Percentiles rank a stretch among this genome's conserved stretches.
phyloP scores from a whole-genome alignment of 2,797 vertebrate genomes.

The Parotocinclus haroldoi region DNA sequence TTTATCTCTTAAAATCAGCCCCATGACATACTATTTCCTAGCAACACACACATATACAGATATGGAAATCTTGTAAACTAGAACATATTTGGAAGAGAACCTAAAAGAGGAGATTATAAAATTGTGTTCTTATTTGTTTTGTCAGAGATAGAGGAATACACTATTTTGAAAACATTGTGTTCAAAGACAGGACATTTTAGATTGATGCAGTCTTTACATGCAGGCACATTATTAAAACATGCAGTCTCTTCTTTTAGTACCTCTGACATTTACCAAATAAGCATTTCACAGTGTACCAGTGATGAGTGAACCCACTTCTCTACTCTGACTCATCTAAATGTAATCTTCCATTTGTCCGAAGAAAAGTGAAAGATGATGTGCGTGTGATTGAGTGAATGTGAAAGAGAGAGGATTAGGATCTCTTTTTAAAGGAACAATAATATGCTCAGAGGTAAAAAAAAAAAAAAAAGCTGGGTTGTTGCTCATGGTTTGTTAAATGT shows the following conservation, averaged over 20 bases:
- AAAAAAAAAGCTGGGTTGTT: too few relatives aligned
- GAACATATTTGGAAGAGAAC: too few relatives aligned
- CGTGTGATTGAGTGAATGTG: slow-evolving; percentile 27
- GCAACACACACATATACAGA: too few relatives aligned
- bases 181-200: slow-evolving; percentile 65
- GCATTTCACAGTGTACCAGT: slow-evolving; percentile 37
- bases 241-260: slow-evolving; percentile 51
- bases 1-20: not conserved
- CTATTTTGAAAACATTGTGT: slow-evolving; percentile 47
- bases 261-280: slow-evolving; percentile 38
- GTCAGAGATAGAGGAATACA: not conserved
- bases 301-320: slow-evolving; percentile 40
- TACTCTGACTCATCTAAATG: slow-evolving; percentile 47
- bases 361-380: slow-evolving; percentile 34
- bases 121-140: not conserved
- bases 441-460: too few relatives aligned
- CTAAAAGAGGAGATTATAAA: too few relatives aligned
- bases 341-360: slow-evolving; percentile 33
- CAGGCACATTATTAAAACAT: slow-evolving; percentile 57
- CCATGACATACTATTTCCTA: not conserved
- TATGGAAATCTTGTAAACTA: not conserved
- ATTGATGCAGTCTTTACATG: slow-evolving; percentile 50
- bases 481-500: too few relatives aligned
- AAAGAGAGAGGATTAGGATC: slow-evolving; percentile 3
- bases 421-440: not conserved